Evolutionary conservation across 1,140 invertebrate genomes (phyloP).

Genomic region (Platorchestia sp.): DNA sequence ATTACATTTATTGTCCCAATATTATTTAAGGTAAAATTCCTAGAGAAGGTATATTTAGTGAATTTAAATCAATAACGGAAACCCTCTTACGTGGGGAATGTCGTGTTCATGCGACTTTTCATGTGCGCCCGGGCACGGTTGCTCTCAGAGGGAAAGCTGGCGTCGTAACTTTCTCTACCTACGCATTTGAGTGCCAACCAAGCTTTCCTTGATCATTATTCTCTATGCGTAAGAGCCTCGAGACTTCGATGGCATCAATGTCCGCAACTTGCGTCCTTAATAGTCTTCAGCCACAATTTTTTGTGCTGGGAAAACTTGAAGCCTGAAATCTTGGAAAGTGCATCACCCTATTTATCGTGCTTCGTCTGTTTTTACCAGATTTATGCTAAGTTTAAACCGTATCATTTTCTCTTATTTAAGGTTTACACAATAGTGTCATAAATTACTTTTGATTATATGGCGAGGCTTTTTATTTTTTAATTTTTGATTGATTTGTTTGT

Average conservation of each 20-base stretch:
- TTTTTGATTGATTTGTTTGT: no score
- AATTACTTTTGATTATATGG: no score
- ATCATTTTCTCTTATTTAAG: no score
- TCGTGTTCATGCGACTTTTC: background rate
- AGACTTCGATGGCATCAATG: background rate
- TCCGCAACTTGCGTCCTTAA: background rate
- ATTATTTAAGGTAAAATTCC: no score
- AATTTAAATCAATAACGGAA: background rate
- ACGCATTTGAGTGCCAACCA: background rate
- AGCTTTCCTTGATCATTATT: background rate
- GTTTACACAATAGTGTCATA: no score
- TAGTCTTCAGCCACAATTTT: background rate
- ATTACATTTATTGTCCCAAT: no score
- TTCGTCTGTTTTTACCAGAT: background rate
- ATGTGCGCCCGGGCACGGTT: background rate
- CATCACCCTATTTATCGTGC: background rate
- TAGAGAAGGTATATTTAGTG: background rate
- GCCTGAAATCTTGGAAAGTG: background rate
- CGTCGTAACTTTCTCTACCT: background rate
- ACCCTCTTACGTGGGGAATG: background rate
- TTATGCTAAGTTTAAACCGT: background rate
- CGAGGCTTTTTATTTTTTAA: no score
- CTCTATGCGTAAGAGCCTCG: background rate
- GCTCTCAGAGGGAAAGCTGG: background rate
- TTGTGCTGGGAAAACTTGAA: background rate